These are phyloP conservation scores for Euglossa dilemma DNA, from an alignment of 1,140 invertebrate species.

Conservation along the genomic window DNA sequence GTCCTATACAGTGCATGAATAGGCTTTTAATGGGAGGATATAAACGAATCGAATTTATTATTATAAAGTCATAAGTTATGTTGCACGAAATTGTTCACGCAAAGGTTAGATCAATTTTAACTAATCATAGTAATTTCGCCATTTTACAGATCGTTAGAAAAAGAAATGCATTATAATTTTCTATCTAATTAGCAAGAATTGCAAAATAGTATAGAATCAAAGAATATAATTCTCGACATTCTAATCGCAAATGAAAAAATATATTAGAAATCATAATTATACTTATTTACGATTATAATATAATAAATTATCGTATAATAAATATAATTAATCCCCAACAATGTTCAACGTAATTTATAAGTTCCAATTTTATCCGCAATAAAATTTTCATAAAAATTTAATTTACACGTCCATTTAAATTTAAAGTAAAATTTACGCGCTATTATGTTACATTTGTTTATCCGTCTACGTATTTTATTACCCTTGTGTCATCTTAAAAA, in stretches of 20 bases:
- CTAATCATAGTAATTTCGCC: neutral
- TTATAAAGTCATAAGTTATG: neutral
- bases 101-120: neutral
- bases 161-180: neutral
- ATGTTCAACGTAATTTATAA: too few species aligned
- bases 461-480: too few species aligned
- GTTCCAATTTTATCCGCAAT: too few species aligned
- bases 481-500: neutral
- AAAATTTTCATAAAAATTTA: too few species aligned
- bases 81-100: neutral
- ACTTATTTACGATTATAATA: too few species aligned
- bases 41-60: slow-evolving; percentile 13
- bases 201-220: neutral
- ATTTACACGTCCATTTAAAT: neutral
- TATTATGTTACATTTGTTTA: too few species aligned
- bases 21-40: neutral
- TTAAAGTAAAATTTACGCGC: neutral
- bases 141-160: neutral
- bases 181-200: neutral
- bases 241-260: too few species aligned
- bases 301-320: too few species aligned
- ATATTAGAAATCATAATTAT: too few species aligned
- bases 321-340: too few species aligned
- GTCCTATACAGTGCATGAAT: slow-evolving; percentile 5
- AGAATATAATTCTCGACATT: too few species aligned